A percentile compares a stretch with the other conserved stretches of the same genome.
Evolutionary conservation across 2,888 invertebrate species (phyloP).

Genomic region (Anarsia innoxiella): DNA sequence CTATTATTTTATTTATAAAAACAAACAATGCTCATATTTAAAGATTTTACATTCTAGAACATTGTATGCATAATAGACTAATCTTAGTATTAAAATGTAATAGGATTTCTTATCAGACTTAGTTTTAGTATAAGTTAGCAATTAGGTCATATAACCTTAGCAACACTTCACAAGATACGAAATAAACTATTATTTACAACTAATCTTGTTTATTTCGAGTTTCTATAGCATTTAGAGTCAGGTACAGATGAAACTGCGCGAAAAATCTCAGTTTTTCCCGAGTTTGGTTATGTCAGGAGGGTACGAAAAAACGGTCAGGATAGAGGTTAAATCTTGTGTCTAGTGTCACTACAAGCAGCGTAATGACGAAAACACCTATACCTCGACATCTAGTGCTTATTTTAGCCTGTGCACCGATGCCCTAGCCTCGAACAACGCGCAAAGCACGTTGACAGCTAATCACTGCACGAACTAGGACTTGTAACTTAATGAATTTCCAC

Average conservation of each 20-base stretch:
- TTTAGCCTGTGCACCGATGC: slow-evolving; percentile 17
- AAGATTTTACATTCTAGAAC: too few species aligned
- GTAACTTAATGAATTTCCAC: slow-evolving; percentile 29
- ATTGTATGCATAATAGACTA: too few species aligned
- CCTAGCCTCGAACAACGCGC: slow-evolving; percentile 31
- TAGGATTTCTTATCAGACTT: too few species aligned
- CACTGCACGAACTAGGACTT: not conserved
- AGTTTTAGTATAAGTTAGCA: too few species aligned
- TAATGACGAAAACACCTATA: not conserved
- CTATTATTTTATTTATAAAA: too few species aligned
- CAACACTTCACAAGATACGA: too few species aligned
- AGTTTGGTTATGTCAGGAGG: slow-evolving; percentile 7
- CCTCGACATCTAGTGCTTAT: slow-evolving; percentile 6
- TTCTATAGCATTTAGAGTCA: too few species aligned
- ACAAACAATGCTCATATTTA: too few species aligned
- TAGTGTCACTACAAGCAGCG: not conserved
- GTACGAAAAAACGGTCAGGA: not conserved
- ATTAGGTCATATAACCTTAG: not conserved
- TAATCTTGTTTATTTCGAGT: too few species aligned
- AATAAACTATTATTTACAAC: too few species aligned
- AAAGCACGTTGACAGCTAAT: slow-evolving; percentile 44
- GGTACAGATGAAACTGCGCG: too few species aligned
- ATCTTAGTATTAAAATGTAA: too few species aligned
- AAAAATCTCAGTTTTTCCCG: not conserved
- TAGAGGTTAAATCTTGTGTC: not conserved